Conservation (phyloP, 2,113 vertebrate species). For the Cheilinus undulatus region DNA sequence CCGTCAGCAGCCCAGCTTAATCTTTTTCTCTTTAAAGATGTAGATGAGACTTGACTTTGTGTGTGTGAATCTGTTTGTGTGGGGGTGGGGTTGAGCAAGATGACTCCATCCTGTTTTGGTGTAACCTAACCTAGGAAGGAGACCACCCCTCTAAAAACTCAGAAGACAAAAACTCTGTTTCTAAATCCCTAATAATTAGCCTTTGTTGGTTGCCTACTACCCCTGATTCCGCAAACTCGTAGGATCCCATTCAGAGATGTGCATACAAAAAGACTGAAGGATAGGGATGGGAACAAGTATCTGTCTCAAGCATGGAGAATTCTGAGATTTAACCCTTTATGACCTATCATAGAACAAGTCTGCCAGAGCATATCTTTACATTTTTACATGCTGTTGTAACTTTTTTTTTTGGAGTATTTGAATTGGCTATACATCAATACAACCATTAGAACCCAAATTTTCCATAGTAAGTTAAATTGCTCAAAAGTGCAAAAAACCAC, state of each 20-base stretch:
- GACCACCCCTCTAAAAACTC: slow-evolving; percentile 40
- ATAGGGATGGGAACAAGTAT: no score
- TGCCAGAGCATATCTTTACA: no score
- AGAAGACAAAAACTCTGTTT: slow-evolving; percentile 33
- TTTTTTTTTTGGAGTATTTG: no score
- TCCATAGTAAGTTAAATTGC: no score
- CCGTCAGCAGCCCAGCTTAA: slow-evolving; percentile 62
- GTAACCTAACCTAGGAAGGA: slow-evolving; percentile 68
- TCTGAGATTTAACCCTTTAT: no score
- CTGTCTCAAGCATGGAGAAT: no score
- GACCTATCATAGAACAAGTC: no score
- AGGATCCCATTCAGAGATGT: neutral
- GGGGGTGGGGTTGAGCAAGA: slow-evolving; percentile 13
- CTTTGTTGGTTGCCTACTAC: slow-evolving; percentile 64
- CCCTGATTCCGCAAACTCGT: slow-evolving; percentile 37
- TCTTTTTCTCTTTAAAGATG: slow-evolving; percentile 54
- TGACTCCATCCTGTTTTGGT: slow-evolving; percentile 68
- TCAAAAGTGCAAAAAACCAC: no score
- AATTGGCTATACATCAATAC: no score
- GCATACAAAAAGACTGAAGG: neutral
- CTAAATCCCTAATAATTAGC: slow-evolving; percentile 65
- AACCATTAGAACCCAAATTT: no score
- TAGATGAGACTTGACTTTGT: slow-evolving; percentile 47
- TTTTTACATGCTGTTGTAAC: no score
- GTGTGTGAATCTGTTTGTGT: slow-evolving; percentile 28